Base-by-base conservation (phyloP, 2,113 vertebrate species). In the Rhagologus leucostigma region DNA sequence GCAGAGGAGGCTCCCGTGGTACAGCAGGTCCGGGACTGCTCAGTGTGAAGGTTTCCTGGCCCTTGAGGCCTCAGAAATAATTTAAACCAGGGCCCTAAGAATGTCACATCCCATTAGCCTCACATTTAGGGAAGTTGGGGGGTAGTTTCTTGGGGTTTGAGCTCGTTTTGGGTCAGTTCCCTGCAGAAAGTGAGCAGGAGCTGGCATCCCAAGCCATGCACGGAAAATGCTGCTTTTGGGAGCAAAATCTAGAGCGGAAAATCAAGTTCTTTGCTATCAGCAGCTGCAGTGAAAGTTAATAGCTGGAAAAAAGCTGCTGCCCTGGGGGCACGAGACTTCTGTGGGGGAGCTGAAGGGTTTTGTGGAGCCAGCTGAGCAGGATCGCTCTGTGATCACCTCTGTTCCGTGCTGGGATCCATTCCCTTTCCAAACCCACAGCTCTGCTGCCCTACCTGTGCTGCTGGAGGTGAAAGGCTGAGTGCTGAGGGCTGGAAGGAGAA, bases 221-320 rank as follows among this genome's bases (percentile, higher is more conserved):
- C 3, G 1, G 41, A 73, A 69, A 65, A 39, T 3, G 24, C 60
- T 80, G 20, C 67, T 82, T 78, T 67, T 16, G 82, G 90, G 60
- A 88, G 76, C 44, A 44, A 42, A 93, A 86, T 92, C 68, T 87
- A 21, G 94, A 93, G 88, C 70, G 0, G 93, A 97, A 96, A 96
- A 94, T 95, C 10, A 4, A 85, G 37, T 87, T 89, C 53, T 82
- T 56, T 52, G 56, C 90, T 69, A 8, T 87, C 75, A 64, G 87
- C 77, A 82, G 73, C 74, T 69, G 64, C 87, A 69, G 60, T 5
- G 3, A 11, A 62, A 89, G 39, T 52, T 46, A 50, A 76, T 42
- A 81, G 62, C 60, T 90, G 68, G 76, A 26, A 49, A 84, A 81
- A 77, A 83, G 64, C 81, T 73, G 71, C 80, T 85, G 64, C 46